Percentiles rank a stretch among this genome's conserved stretches.
Conservation (phyloP, 2,113 vertebrate species). For the Alethe castanea region DNA sequence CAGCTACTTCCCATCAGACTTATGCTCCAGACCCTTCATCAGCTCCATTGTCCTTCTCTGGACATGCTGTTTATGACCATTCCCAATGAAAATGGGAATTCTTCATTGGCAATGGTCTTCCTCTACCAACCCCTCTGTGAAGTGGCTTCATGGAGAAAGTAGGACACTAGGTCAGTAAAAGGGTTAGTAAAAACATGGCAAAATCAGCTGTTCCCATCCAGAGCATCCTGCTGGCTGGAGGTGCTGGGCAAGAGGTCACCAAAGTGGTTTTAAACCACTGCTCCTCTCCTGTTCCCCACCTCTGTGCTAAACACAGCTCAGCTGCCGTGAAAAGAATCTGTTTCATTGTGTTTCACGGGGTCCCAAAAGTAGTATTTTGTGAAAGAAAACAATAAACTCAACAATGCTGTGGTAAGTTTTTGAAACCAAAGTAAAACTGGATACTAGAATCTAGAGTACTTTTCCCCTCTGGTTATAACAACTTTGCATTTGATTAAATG, state of each 20-base stretch:
- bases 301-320: background rate
- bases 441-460: constrained; percentile 43
- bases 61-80: background rate
- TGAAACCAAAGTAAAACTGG: constrained; percentile 44
- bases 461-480: constrained; percentile 48
- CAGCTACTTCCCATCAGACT: background rate
- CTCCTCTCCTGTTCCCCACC: background rate
- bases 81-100: background rate
- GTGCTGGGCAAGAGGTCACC: background rate
- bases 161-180: background rate
- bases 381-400: constrained; percentile 30
- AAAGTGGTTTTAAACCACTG: background rate
- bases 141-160: background rate
- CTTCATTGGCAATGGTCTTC: background rate
- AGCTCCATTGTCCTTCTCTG: background rate
- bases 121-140: background rate
- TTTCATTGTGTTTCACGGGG: background rate
- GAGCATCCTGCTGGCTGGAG: background rate
- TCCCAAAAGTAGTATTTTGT: constrained; percentile 54
- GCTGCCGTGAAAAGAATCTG: background rate
- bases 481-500: constrained; percentile 51
- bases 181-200: background rate
- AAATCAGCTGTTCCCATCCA: background rate
- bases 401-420: constrained; percentile 41
- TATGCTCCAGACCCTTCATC: background rate